Evolutionary conservation across 2,888 invertebrate genomes (phyloP), one percentile per base, ranked within the genome.

Genomic region (Hemithea aestivaria): DNA sequence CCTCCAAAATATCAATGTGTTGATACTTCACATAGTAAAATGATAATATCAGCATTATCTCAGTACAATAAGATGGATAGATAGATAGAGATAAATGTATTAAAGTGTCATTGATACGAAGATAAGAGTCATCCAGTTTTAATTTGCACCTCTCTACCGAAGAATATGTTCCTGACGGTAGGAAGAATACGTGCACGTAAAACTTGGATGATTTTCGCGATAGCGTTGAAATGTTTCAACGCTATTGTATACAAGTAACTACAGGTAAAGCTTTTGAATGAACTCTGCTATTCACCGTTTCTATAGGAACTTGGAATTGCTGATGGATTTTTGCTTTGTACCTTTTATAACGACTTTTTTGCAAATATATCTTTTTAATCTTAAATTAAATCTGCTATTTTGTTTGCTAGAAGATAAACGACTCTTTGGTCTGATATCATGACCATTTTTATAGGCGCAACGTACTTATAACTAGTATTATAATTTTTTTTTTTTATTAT

Each of bases 221-320:
- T 82, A 80, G 55, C 60, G 74, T 80, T 75, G 70, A 70, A 55
- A 51, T 56, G 62, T 74, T 69, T 74, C 68, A 66, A 63, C 61
- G 61, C 65, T 40, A 67, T 78, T 78, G 69, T 78, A 62, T 39
- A n/a, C n/a, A n/a, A n/a, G n/a, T n/a, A n/a, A n/a, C n/a, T 34
- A 60, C 55, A 62, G 47, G 39, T 58, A 37, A 27, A 35, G 43
- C 45, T 51, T 47, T 67, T 73, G 61, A 73, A 73, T 69, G 62
- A 56, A 53, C 49, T 4, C 7, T 6, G n/a, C 36, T 58, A 58
- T 67, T 61, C 58, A 47, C 34, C 37, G 47, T 45, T 46, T 48
- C 51, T 39, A 49, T 57, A 51, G 47, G 56, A 51, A 46, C 27
- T 48, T 45, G 48, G 5, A 48, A 27, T 37, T 48, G 52, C 49